Evolutionary conservation across 2,888 invertebrate genomes (phyloP).

Genomic region (Sesia bembeciformis): DNA sequence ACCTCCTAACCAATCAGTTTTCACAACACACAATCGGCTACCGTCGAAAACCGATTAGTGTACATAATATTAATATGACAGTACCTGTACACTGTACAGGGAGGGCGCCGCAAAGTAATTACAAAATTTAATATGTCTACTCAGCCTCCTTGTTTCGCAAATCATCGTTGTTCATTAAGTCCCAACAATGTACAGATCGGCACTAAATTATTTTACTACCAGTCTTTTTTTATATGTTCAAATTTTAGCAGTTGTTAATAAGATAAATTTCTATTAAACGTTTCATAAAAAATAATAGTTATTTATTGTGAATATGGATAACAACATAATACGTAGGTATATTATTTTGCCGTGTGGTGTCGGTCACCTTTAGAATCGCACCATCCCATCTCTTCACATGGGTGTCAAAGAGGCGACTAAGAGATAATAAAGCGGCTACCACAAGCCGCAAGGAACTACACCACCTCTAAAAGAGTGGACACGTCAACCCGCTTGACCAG

Average conservation of each 20-base stretch:
- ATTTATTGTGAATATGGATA: too few relatives aligned
- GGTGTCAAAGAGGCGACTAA: too few relatives aligned
- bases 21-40: conserved; percentile 2
- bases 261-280: background rate
- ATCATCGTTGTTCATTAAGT: conserved; percentile 63
- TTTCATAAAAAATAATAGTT: too few relatives aligned
- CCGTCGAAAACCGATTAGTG: conserved; percentile 7
- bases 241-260: background rate
- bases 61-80: conserved; percentile 1
- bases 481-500: too few relatives aligned
- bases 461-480: too few relatives aligned
- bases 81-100: conserved; percentile 2
- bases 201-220: conserved; percentile 12
- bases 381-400: too few relatives aligned
- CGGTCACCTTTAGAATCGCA: too few relatives aligned
- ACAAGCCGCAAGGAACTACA: too few relatives aligned
- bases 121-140: conserved; percentile 43
- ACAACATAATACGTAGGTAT: too few relatives aligned
- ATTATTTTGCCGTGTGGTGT: too few relatives aligned
- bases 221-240: background rate
- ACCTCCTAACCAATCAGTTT: background rate
- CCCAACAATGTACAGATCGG: conserved; percentile 29
- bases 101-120: conserved; percentile 42
- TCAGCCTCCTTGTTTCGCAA: conserved; percentile 57
- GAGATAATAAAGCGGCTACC: too few relatives aligned